Evolutionary conservation across 2,113 vertebrate species (phyloP), one percentile per base, ranked within the genome.

Genomic region (Danionella cerebrum): DNA sequence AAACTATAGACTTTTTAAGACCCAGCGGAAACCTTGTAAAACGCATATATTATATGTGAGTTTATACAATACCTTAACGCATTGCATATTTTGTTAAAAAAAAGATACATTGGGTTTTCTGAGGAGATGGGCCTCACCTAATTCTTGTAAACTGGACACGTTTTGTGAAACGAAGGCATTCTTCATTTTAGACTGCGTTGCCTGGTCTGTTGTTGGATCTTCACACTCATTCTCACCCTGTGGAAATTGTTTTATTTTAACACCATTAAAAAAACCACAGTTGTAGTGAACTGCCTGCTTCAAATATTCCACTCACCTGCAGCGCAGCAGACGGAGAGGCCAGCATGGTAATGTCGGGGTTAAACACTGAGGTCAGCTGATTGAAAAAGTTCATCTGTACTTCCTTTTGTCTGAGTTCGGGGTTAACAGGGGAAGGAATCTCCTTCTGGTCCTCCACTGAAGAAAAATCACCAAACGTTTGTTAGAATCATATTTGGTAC

Each of bases 381-480:
- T 97, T 98, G 76, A 96, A 90, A 82, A 99, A 99, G 82, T 98
- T 97, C 94, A 98, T 96, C 78, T 98, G 94, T 4, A 98, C 96
- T 84, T 99, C 96, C 74, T 97, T 98, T 71, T 99, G 94, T 57
- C 91, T 88, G 70, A 96, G 88, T 62, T 99, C 96, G 0, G 94
- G 94, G 78, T 91, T 98, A 74, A 96, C 89, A 0, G 91, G 90
- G 19, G 91, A 92, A 51, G 92, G 90, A 69, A 91, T 54, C 65
- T 98, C 96, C 78, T 99, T 99, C 85, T 99, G 96, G 76, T 98
- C 96, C 81, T 99, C 96, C 83, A 98, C 96, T 99, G 68, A 51
- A 55, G 57, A 65, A 74, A 62, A 36, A 50, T 33, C 64, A 21
- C 5, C 47, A 39, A 44, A 45, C 18, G 70, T 50, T 7, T 59